phyloP scores from a whole-genome alignment of 2,113 vertebrate genomes.

The Callospermophilus lateralis region DNA sequence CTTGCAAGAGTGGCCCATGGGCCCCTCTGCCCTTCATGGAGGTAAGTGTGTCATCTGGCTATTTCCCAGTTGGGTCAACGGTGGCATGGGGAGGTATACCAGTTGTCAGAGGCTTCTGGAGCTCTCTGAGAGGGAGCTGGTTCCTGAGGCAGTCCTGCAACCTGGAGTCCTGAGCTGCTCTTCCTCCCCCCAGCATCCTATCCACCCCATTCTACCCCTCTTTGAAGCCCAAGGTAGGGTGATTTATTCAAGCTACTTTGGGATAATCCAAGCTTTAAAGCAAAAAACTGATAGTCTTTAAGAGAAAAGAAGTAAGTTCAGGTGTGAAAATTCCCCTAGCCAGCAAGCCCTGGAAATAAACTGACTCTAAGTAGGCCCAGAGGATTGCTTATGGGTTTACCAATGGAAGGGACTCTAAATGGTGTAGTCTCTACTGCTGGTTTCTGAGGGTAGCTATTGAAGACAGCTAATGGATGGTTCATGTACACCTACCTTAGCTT shows the following conservation, averaged over 20 bases:
- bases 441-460: neutral
- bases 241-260: constrained; percentile 2
- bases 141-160: neutral
- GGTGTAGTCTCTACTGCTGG: neutral
- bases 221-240: neutral
- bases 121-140: neutral
- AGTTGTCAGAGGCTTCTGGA: constrained; percentile 5
- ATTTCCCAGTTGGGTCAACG: constrained; percentile 55
- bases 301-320: neutral
- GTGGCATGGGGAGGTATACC: neutral
- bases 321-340: neutral
- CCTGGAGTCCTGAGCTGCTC: constrained; percentile 20
- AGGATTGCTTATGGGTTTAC: neutral
- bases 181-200: neutral
- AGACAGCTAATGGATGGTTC: neutral
- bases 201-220: neutral
- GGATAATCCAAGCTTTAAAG: neutral
- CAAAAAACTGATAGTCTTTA: constrained; percentile 35
- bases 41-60: constrained; percentile 80
- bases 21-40: constrained; percentile 69
- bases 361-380: neutral
- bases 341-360: neutral
- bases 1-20: constrained; percentile 59
- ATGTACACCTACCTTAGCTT: neutral
- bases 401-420: neutral